Base-by-base conservation (phyloP, 2,797 vertebrate species). In the Sebastes steindachneri region DNA sequence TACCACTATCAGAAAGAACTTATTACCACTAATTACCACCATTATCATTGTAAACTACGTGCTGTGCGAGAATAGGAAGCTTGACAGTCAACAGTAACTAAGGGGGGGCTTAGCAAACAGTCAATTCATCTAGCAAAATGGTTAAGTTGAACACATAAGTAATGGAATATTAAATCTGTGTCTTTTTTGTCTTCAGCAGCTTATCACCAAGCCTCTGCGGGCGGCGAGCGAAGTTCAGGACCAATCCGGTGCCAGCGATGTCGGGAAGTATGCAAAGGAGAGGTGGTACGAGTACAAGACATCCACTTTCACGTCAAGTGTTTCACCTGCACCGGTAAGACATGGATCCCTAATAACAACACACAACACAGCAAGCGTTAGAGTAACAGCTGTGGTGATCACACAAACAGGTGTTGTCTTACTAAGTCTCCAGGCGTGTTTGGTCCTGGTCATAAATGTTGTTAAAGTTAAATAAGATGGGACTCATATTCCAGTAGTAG, bases 271-370 rank as follows among this genome's bases (percentile, higher is more conserved):
- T 99, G 99, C 94, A 99, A 98, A 94, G 99, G 99, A 12, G 99
- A 99, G 92, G 99, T 99, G 86, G 98, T 99, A 19, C 97, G 99
- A 0, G 98, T 99, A 73, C 98, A 99, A 91, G 97, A 96, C 66
- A 97, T 97, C 78, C 98, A 99, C 94, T 99, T 99, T 91, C 99
- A 99, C 84, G 97, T 99, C 94, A 97, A 97, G 93, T 99, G 99
- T 93, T 99, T 99, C 97, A 99, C 98, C 93, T 99, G 98, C 93
- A 97, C 99, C 94, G 97, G 99, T 99, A 98, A 94, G 96, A 89
- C 59, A 55, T 11, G 5, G 15, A 69, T 41, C 63, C 10, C 8
- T 53, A 53, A 53, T n/a, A 53, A n/a, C 8, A 8, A 9, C 7
- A 73, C 35, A 41, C 19, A 28, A 28, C 33, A n/a, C 60, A 28